phyloP scores from a whole-genome alignment of 1,140 invertebrate species.

The Vanessa atalanta region DNA sequence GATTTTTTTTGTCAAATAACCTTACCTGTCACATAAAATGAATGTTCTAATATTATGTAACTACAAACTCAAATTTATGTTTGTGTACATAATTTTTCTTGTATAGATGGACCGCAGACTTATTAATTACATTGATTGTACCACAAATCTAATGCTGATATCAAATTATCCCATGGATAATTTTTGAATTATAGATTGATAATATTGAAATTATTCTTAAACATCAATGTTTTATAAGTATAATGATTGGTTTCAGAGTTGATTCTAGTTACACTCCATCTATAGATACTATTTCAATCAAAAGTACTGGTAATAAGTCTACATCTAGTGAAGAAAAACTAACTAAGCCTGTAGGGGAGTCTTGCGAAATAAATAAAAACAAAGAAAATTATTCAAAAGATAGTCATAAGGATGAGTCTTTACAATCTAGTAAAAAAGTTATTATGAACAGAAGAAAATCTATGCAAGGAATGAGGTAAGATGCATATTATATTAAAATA shows the following conservation, averaged over 20 bases:
- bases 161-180: too few relatives aligned
- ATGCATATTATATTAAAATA: not conserved
- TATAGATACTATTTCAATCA: constrained; percentile 5
- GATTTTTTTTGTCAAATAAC: too few relatives aligned
- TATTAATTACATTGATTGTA: too few relatives aligned
- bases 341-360: not conserved
- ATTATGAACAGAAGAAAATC: constrained; percentile 57
- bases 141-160: too few relatives aligned
- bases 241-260: constrained; percentile 3
- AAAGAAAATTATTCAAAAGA: constrained; percentile 14
- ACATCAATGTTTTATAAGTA: too few relatives aligned
- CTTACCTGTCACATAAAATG: too few relatives aligned
- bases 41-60: too few relatives aligned
- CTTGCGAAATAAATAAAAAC: constrained; percentile 11
- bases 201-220: too few relatives aligned
- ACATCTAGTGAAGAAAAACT: constrained; percentile 10
- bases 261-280: not conserved
- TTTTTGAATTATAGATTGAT: too few relatives aligned
- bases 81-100: too few relatives aligned
- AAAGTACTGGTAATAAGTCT: constrained; percentile 18
- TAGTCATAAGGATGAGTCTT: constrained; percentile 14
- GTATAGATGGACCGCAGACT: too few relatives aligned
- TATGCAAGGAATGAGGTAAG: constrained; percentile 19
- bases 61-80: too few relatives aligned
- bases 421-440: constrained; percentile 37